Evolutionary conservation across 1,140 invertebrate species (phyloP), one percentile per base, ranked within the genome.

Genomic region (Megathymus violae): DNA sequence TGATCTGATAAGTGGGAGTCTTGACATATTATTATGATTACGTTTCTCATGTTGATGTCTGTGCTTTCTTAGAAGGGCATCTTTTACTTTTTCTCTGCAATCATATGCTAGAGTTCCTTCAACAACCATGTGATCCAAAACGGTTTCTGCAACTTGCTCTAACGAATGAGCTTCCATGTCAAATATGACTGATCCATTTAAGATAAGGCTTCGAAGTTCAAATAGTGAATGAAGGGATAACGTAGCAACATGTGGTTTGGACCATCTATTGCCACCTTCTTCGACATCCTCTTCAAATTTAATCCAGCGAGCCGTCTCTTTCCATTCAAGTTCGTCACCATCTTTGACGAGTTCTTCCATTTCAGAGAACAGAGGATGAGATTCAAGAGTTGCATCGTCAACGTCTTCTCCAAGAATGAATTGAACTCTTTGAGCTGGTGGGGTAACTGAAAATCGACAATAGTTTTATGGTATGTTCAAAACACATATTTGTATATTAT

Each of bases 281-380:
- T 98, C 97, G 0, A 98, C 97, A 81, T 98, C 97, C 86, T 98
- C 97, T 81, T 98, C 97, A 83, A 98, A 98, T 85, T 98, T 98
- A 41, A 98, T 97, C 97, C 97, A 98, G 76, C 97, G 94, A 13
- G 97, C 98, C n/a, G 97, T 98, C 92, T 99, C 98, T 85, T 98
- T 98, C 98, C 98, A 99, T 92, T 98, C 96, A 85, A 97, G 94
- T 71, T 97, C 96, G 56, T 97, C 96, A 58, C 97, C 96, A 36
- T 97, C 96, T 70, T 93, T 94, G 51, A 96, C 94, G 62, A 99
- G 93, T 81, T 98, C 97, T 76, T 97, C 97, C 97, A 99, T 98
- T 92, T 99, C 98, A 54, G 97, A 98, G 92, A 99, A 99, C 9
- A 98, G 91, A 0, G 96, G 96, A 92, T 97, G 96, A 14, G 95